Conservation (phyloP, 1,140 invertebrate species). For the Pseudomyrmex concolor region DNA sequence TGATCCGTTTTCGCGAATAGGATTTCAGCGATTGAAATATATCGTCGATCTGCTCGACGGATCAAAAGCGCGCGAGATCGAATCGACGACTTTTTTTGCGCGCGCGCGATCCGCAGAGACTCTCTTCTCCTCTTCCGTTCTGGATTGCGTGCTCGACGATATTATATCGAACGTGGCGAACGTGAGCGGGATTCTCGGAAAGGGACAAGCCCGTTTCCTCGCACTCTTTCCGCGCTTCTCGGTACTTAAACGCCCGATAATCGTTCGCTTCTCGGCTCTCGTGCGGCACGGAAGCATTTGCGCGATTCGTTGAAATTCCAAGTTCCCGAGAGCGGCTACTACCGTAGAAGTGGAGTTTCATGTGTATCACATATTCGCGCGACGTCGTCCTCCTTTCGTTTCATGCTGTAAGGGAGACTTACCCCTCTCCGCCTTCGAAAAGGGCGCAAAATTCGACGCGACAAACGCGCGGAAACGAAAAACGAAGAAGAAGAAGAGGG, state of each 20-base stretch:
- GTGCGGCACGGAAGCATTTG: constrained; percentile 69
- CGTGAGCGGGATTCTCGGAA: constrained; percentile 77
- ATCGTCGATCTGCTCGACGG: constrained; percentile 18
- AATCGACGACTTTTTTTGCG: constrained; percentile 32
- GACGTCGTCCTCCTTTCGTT: background rate
- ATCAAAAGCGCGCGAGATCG: constrained; percentile 35
- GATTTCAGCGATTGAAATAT: background rate
- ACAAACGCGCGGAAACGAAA: constrained; percentile 23
- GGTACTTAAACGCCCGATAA: constrained; percentile 75
- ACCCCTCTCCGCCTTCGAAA: no score
- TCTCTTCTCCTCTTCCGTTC: constrained; percentile 58
- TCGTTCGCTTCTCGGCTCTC: constrained; percentile 75
- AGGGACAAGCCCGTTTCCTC: constrained; percentile 64
- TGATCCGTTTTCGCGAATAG: background rate
- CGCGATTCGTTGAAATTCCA: constrained; percentile 71
- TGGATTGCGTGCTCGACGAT: constrained; percentile 75
- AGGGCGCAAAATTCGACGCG: background rate
- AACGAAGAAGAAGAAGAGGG: background rate
- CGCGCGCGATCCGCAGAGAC: constrained; percentile 74
- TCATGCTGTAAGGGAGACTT: background rate
- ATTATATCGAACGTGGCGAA: constrained; percentile 78
- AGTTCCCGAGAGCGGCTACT: constrained; percentile 22
- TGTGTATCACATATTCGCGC: constrained; percentile 28
- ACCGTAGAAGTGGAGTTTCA: background rate
- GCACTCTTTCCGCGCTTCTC: constrained; percentile 65